Percentiles rank a stretch among this genome's conserved stretches.
Conservation (phyloP, 2,888 invertebrate species). For the Chorisops tibialis region DNA sequence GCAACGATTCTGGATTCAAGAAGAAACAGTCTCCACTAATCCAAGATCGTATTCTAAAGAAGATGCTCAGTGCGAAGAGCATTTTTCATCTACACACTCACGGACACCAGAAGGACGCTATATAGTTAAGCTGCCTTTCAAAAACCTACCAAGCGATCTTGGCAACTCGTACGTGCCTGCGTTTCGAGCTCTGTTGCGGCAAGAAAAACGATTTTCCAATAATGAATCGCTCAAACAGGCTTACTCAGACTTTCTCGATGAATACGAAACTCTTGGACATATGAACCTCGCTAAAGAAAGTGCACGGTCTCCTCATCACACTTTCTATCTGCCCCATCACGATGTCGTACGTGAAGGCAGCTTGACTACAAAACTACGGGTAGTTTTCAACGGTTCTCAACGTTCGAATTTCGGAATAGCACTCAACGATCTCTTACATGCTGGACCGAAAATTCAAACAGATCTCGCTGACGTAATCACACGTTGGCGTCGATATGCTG, state of each 20-base stretch:
- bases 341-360: slow-evolving; percentile 17
- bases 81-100: too few species aligned
- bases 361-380: slow-evolving; percentile 18
- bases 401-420: background rate
- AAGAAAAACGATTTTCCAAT: background rate
- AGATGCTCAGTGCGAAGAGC: too few species aligned
- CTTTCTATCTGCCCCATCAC: slow-evolving; percentile 25
- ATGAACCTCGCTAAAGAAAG: background rate
- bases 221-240: background rate
- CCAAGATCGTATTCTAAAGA: too few species aligned
- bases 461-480: slow-evolving; percentile 12
- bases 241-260: background rate
- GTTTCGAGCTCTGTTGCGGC: background rate
- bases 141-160: background rate
- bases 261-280: background rate
- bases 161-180: background rate
- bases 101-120: too few species aligned
- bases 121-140: background rate
- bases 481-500: slow-evolving; percentile 12
- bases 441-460: slow-evolving; percentile 26
- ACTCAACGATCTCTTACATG: slow-evolving; percentile 14
- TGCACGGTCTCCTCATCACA: background rate
- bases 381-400: slow-evolving; percentile 20
- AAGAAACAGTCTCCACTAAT: too few species aligned
- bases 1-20: too few species aligned